Percentiles rank a stretch among this genome's conserved stretches.
phyloP scores from a whole-genome alignment of 2,113 vertebrate genomes.

The human (Homo sapiens) region GRCh38 chr2:126116001-126116500 shows the following conservation, averaged over 20 bases:
- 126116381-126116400: background rate
- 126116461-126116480: background rate
- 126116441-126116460: background rate
- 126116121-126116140: background rate
- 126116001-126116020: background rate
- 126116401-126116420: background rate
- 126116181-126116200: too few species aligned
- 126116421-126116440: background rate
- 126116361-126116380: background rate
- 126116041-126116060: background rate
- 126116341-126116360: background rate
- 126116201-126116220: too few species aligned
- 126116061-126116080: background rate
- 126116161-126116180: background rate
- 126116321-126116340: background rate
- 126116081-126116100: background rate
- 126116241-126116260: background rate
- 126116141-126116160: background rate
- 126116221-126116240: background rate
- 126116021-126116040: background rate
- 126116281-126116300: background rate
- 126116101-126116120: background rate
- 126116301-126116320: background rate
- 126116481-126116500: background rate
- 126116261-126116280: too few species aligned